Base-by-base conservation (phyloP, 2,888 invertebrate genomes). In the Gonocerus acuteangulatus region DNA sequence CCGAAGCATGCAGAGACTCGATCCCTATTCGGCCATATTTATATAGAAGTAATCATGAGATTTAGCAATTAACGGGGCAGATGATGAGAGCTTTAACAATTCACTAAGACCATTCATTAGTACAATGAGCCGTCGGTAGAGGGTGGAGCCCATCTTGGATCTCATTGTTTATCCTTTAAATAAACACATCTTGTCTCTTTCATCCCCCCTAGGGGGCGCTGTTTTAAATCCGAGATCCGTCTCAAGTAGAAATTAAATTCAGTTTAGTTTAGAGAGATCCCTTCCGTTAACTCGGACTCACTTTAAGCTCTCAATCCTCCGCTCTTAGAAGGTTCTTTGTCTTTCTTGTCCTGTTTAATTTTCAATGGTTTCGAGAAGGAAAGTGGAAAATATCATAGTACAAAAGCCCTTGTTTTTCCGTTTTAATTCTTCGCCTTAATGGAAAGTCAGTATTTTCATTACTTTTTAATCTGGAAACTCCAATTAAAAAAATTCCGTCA, bases 231-330 rank as follows among this genome's bases (percentile, higher is more conserved):
- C 7, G 16, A 27, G 21, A 51, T 51, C 51, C 19, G 3, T 34
- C 36, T 51, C 32, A 32, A 51, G 51, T 34, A 34, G 34, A 51
- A 51, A 51, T 51, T 51, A 51, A 51, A 51, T 51, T 34, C 32
- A 51, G 51, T 51, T 34, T 51, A 51, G 51, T 36, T 51, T 34
- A 51, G 27, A 2, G 32, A 13, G 32, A 16, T 2, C n/a, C 51
- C 32, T 18, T 51, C 51, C 19, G n/a, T 51, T 51, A 51, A 51
- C 34, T 51, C 51, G 32, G 19, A 51, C 16, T n/a, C 18, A n/a
- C 2, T 13, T 19, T 27, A 18, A 19, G 34, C 32, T 48, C 23
- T 27, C 48, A 48, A 27, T 48, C 48, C 9, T 7, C 23, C 9
- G 4, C 19, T 15, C 4, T 4, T n/a, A 22, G 22, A 6, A 13